Evolutionary conservation across 2,888 invertebrate species (phyloP).

Genomic region (Oscheius myriophilus): DNA sequence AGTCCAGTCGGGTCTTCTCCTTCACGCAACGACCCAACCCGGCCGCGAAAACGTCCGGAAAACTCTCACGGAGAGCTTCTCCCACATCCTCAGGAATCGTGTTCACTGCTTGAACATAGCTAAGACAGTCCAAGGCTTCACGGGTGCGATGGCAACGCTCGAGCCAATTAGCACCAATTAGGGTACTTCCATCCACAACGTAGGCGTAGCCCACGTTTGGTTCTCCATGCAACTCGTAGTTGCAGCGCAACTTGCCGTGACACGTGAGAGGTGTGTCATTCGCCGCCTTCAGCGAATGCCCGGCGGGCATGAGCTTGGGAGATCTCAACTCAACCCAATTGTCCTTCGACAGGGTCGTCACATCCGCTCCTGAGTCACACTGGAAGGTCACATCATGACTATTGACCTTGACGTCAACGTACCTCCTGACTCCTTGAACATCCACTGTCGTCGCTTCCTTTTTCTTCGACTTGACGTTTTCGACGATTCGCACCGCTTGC

Average conservation of each 20-base stretch:
- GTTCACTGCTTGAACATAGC: not conserved
- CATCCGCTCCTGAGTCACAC: slow-evolving; percentile 29
- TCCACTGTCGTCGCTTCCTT: too few species aligned
- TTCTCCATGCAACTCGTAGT: slow-evolving; percentile 5
- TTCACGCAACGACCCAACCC: slow-evolving; percentile 33
- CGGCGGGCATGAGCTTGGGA: not conserved
- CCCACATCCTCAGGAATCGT: not conserved
- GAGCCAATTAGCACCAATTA: slow-evolving; percentile 27
- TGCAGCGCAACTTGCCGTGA: slow-evolving; percentile 8
- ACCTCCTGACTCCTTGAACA: too few species aligned
- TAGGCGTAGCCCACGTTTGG: not conserved
- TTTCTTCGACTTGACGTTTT: too few species aligned
- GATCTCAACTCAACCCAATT: slow-evolving; percentile 15
- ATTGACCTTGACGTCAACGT: too few species aligned
- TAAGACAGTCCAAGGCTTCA: not conserved
- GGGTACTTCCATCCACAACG: not conserved
- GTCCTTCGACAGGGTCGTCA: not conserved
- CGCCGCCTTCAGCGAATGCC: not conserved
- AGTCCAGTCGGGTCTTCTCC: slow-evolving; percentile 22
- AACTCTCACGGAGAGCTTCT: slow-evolving; percentile 5
- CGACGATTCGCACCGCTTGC: too few species aligned
- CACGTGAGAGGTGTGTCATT: slow-evolving; percentile 2
- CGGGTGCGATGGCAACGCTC: not conserved
- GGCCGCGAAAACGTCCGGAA: slow-evolving; percentile 20
- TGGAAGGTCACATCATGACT: too few species aligned